These are phyloP conservation scores for Benthochromis sp. DNA, from an alignment of 2,113 vertebrate species.

Conservation along the genomic window DNA sequence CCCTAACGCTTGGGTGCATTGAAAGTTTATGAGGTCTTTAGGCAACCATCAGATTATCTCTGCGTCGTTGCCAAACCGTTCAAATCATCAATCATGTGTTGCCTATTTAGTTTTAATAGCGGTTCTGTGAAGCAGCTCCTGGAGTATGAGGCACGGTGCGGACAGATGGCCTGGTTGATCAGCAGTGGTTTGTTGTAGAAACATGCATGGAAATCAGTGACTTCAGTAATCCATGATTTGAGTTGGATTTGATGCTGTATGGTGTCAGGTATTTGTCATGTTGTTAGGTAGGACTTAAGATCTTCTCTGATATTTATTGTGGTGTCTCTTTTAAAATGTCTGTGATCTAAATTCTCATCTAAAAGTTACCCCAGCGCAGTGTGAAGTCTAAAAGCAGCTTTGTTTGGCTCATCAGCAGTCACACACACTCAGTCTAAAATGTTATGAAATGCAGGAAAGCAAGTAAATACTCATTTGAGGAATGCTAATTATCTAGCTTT, in stretches of 20 bases:
- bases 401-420: neutral
- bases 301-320: neutral
- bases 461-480: neutral
- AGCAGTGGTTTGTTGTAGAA: neutral
- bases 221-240: neutral
- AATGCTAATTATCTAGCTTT: neutral
- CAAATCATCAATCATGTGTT: neutral
- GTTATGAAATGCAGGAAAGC: neutral
- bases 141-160: neutral
- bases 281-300: neutral
- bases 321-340: neutral
- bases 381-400: neutral
- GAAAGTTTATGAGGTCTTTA: slow-evolving; percentile 46
- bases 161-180: neutral
- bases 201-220: neutral
- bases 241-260: neutral
- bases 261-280: neutral
- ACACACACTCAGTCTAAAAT: neutral
- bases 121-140: neutral
- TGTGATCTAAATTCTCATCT: neutral
- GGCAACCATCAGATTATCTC: slow-evolving; percentile 29
- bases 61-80: neutral
- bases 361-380: neutral
- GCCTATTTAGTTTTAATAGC: neutral
- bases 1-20: slow-evolving; percentile 25